Conservation (phyloP, 2,888 invertebrate species). For the Helicoverpa assulta region DNA sequence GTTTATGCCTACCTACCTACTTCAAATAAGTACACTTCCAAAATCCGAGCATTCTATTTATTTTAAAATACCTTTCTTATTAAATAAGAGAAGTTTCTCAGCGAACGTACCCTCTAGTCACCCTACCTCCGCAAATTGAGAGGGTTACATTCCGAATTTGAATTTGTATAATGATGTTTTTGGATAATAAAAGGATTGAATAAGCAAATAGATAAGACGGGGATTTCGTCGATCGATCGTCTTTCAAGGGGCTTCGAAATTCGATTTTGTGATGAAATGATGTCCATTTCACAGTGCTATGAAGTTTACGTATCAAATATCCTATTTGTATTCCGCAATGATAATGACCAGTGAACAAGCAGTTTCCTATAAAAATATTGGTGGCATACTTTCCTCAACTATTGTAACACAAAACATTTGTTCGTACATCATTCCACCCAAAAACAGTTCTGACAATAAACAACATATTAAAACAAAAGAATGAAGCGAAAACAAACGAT, state of each 20-base stretch:
- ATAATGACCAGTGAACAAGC: not conserved
- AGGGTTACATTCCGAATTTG: conserved; percentile 66
- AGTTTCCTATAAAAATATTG: not conserved
- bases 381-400: not conserved
- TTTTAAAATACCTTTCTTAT: conserved; percentile 57
- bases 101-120: conserved; percentile 47
- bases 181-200: conserved; percentile 71
- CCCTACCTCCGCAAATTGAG: conserved; percentile 61
- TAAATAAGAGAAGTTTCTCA: conserved; percentile 55
- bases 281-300: conserved; percentile 36
- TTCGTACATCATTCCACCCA: conserved; percentile 1
- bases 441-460: conserved; percentile 12
- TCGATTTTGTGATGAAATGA: conserved; percentile 46
- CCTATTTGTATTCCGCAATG: not conserved
- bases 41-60: conserved; percentile 45
- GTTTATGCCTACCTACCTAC: conserved; percentile 1
- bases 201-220: conserved; percentile 64
- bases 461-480: conserved; percentile 32
- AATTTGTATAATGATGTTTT: conserved; percentile 72
- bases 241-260: conserved; percentile 40
- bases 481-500: conserved; percentile 40
- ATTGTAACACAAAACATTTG: conserved; percentile 6
- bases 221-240: conserved; percentile 60
- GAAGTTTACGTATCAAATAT: not conserved
- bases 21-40: conserved; percentile 25